Evolutionary conservation across 1,140 invertebrate genomes (phyloP).

Genomic region (Plutomurus gul): DNA sequence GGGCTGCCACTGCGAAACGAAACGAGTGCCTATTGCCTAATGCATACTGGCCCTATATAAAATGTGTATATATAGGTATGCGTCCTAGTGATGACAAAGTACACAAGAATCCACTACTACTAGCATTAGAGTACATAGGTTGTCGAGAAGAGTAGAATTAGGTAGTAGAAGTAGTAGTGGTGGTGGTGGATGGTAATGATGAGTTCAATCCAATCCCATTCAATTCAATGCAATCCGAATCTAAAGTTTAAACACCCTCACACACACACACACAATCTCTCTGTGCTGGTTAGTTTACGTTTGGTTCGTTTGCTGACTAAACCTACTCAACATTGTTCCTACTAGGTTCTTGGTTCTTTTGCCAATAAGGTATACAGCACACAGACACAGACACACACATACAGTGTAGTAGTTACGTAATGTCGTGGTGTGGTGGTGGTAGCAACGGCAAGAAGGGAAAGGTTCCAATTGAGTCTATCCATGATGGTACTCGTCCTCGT

Average conservation of each 20-base stretch:
- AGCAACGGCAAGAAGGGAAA: no score
- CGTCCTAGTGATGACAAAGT: no score
- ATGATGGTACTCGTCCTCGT: background rate
- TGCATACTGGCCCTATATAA: no score
- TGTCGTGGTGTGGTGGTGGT: no score
- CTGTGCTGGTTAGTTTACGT: conserved; percentile 1
- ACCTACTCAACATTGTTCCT: background rate
- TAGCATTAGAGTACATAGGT: background rate
- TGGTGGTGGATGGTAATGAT: background rate
- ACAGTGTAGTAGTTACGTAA: no score
- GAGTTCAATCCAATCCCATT: background rate
- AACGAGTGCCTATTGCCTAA: no score
- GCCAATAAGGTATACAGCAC: no score
- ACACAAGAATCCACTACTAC: no score
- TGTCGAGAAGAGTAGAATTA: no score
- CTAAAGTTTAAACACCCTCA: conserved; percentile 24
- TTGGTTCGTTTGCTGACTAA: conserved; percentile 20
- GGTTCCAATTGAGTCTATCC: background rate
- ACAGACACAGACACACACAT: no score
- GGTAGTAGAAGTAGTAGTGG: background rate
- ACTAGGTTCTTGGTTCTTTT: background rate
- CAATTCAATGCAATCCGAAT: conserved; percentile 4
- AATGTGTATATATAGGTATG: no score
- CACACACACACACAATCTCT: background rate
- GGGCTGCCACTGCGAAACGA: background rate